Evolutionary conservation across 2,113 vertebrate genomes (phyloP), one percentile per base, ranked within the genome.

Genomic region (Collichthys lucidus): DNA sequence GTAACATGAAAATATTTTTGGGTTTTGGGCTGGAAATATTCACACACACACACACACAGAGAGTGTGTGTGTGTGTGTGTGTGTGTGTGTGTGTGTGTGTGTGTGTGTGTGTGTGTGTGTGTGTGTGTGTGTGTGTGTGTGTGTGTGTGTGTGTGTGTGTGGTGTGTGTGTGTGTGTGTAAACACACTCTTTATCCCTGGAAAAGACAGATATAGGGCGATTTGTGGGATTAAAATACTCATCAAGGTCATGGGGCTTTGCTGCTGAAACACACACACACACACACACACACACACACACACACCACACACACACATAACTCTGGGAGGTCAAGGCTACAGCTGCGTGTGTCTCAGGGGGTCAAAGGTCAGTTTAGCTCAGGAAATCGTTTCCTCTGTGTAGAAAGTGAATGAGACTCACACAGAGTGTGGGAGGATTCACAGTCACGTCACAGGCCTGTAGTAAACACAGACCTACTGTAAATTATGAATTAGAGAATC

Each of bases 171-270:
- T n/a, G n/a, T n/a, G n/a, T n/a, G n/a, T n/a, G n/a, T n/a, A n/a
- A 49, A 82, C 69, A 72, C 74, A 83, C 72, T 57, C 67, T 79
- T 71, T 77, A 82, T 84, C 78, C 74, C 76, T 86, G 74, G 79
- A 84, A 82, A 64, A 80, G 70, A 69, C 73, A 62, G 79, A 85
- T 79, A 75, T 76, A 80, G 79, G 66, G 2, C 15, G 40, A 80
- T 88, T 55, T 83, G 74, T 64, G 65, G 70, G 85, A 89, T 89
- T 84, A 87, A 80, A 85, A 79, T 77, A 86, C 61, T 56, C 65
- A 82, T 64, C 1, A 20, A 83, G 85, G 73, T 87, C 78, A 84
- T 82, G 65, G 62, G 77, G 53, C 61, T 49, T 47, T 73, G 59
- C 52, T 17, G 53, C 60, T 62, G 40, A 66, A 65, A 80, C 65